A percentile compares a stretch with the other conserved stretches of the same genome.
phyloP scores from a whole-genome alignment of 2,113 vertebrate species.

The Atherinomorus stipes region DNA sequence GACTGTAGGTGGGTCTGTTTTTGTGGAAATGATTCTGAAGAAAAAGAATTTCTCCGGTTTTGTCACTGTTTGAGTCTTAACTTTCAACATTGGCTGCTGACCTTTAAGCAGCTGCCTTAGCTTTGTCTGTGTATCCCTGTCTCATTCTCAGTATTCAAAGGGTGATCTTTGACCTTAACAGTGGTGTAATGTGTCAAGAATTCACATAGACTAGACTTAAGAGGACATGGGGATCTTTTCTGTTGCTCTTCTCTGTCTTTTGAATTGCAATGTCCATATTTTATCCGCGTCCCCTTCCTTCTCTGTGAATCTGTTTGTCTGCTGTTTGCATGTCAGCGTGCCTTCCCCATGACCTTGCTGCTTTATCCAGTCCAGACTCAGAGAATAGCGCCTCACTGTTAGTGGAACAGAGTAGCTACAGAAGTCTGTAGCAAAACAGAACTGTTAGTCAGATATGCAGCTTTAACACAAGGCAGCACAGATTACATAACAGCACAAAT shows the following conservation, averaged over 20 bases:
- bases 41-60: not conserved
- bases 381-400: slow-evolving; percentile 59
- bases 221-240: slow-evolving; percentile 47
- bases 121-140: not conserved
- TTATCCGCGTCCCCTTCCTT: slow-evolving; percentile 28
- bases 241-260: slow-evolving; percentile 31
- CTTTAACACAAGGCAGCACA: slow-evolving; percentile 51
- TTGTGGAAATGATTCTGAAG: slow-evolving; percentile 35
- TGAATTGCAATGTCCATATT: slow-evolving; percentile 12
- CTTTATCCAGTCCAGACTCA: slow-evolving; percentile 37
- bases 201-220: slow-evolving; percentile 38
- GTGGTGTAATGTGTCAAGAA: slow-evolving; percentile 40
- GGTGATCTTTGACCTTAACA: slow-evolving; percentile 23
- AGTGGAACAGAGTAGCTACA: slow-evolving; percentile 67
- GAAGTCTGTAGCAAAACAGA: slow-evolving; percentile 64
- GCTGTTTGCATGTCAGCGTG: slow-evolving; percentile 15
- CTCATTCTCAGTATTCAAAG: not conserved
- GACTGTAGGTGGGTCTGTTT: slow-evolving; percentile 18
- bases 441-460: slow-evolving; percentile 43
- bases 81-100: slow-evolving; percentile 14
- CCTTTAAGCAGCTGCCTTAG: not conserved
- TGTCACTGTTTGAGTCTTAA: not conserved
- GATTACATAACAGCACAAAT: slow-evolving; percentile 38
- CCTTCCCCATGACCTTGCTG: slow-evolving; percentile 53
- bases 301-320: slow-evolving; percentile 49